Evolutionary conservation across 2,888 invertebrate genomes (phyloP).

Genomic region (Habrosyne pyritoides): DNA sequence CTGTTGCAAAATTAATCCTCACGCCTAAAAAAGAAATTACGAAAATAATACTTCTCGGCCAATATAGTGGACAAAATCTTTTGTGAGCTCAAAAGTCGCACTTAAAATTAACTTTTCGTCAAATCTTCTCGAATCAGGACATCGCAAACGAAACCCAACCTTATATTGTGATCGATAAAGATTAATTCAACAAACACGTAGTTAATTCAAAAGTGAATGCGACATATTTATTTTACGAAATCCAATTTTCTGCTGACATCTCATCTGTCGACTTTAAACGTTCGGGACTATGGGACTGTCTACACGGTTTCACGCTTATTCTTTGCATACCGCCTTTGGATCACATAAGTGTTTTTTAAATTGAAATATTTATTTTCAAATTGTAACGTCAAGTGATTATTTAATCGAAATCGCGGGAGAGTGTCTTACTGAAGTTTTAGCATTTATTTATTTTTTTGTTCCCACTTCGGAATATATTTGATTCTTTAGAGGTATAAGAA

Average conservation of each 20-base stretch:
- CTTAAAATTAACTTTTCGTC: conserved; percentile 77
- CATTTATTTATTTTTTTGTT: neutral
- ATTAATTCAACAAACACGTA: conserved; percentile 33
- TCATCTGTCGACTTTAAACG: conserved; percentile 82
- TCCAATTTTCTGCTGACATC: conserved; percentile 84
- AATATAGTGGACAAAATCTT: conserved; percentile 70
- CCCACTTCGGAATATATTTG: neutral
- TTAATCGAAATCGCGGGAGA: neutral
- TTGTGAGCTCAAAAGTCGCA: conserved; percentile 69
- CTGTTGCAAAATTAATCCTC: conserved; percentile 62
- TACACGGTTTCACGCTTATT: conserved; percentile 76
- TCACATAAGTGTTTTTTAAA: conserved; percentile 40
- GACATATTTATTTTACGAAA: conserved; percentile 83
- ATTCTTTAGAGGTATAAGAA: neutral
- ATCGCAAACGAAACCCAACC: conserved; percentile 29
- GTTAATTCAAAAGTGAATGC: conserved; percentile 67
- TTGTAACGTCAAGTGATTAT: conserved; percentile 17
- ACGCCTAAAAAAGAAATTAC: conserved; percentile 56
- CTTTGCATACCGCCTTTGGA: conserved; percentile 58
- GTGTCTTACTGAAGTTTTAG: neutral
- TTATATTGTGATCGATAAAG: conserved; percentile 32
- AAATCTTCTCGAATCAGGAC: conserved; percentile 31
- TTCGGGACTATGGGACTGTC: conserved; percentile 72
- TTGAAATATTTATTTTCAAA: conserved; percentile 37
- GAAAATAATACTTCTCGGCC: conserved; percentile 54